Percentiles rank a stretch among this genome's conserved stretches.
phyloP scores from a whole-genome alignment of 1,140 invertebrate genomes.

The Drosophila chauvacae region DNA sequence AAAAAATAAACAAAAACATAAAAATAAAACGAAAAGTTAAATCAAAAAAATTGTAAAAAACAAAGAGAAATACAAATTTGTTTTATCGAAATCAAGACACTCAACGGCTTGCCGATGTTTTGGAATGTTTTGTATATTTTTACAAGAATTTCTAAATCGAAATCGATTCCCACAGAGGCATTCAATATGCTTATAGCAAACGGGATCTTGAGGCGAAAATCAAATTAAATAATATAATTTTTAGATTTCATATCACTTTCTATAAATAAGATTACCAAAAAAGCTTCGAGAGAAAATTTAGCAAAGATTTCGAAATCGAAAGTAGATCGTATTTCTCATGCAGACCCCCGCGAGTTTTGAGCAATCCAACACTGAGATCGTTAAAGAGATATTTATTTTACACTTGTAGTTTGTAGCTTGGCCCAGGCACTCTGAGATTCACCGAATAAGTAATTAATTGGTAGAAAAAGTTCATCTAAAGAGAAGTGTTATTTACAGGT shows the following conservation, averaged over 20 bases:
- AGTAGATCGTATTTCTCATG: conserved; percentile 14
- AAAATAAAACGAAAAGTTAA: conserved; percentile 25
- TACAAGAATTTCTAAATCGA: conserved; percentile 17
- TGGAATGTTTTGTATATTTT: conserved; percentile 13
- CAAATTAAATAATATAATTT: conserved; percentile 14
- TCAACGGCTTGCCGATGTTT: conserved; percentile 37
- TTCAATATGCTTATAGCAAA: conserved; percentile 36
- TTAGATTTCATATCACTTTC: conserved; percentile 34
- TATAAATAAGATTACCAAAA: conserved; percentile 19
- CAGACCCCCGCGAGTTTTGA: conserved; percentile 29
- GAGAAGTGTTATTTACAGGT: conserved; percentile 67
- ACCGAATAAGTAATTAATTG: conserved; percentile 37
- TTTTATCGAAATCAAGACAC: conserved; percentile 33
- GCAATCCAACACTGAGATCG: conserved; percentile 34
- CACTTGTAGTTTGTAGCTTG: conserved; percentile 67
- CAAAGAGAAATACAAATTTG: conserved; percentile 34
- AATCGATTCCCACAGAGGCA: conserved; percentile 28
- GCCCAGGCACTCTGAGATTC: conserved; percentile 52
- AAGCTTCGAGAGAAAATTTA: conserved; percentile 18
- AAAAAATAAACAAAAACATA: conserved; percentile 64
- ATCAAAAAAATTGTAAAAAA: conserved; percentile 44
- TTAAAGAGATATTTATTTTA: conserved; percentile 59
- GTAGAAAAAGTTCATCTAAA: conserved; percentile 29
- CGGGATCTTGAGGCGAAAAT: conserved; percentile 6
- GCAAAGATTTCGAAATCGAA: conserved; percentile 6